Base-by-base conservation (phyloP, 2,113 vertebrate species). In the Sisor rabdophorus region DNA sequence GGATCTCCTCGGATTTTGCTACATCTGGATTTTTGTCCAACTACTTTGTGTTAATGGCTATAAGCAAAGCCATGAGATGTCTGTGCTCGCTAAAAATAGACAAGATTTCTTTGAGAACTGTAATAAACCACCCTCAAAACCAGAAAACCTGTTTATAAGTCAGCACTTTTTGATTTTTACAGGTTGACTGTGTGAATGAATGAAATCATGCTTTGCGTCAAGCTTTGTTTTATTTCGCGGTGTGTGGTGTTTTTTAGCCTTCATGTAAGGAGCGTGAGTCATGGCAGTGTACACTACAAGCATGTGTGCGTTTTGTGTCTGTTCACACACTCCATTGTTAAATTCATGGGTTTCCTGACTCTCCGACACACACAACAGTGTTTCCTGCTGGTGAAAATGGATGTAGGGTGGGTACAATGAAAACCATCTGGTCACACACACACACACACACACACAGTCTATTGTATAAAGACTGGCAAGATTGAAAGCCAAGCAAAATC, bases 381-480 rank as follows among this genome's bases (percentile, higher is more conserved):
- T 88, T 90, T 92, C 89, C 89, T 88, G 89, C 87, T 89, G 80
- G n/a, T 63, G 80, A 76, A 81, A 85, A 85, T 86, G 81, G 82
- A 85, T 58, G 11, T 80, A 80, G 85, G 86, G 84, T 80, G 81
- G 89, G 87, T 90, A 75, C 81, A 85, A 92, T 91, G 85, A 87
- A 87, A 90, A 89, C 90, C 91, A 91, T 91, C 90, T 91, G 91
- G 87, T 89, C 50, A 52, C 50, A 52, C 50, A 52, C 50, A 52
- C 50, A 52, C 50, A 83, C 81, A 85, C 73, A 36, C 85, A 83
- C 80, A 86, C 73, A 36, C 22, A 19, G 75, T 84, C 77, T 71
- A 83, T 87, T 84, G 86, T 32, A 73, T 76, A 81, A 81, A 84
- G 83, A 79, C 81, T 87, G 87, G 85, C 86, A 87, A 77, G 75